A percentile compares a stretch with the other conserved stretches of the same genome.
Conservation (phyloP, 2,113 vertebrate species). For the Rhineura floridana region DNA sequence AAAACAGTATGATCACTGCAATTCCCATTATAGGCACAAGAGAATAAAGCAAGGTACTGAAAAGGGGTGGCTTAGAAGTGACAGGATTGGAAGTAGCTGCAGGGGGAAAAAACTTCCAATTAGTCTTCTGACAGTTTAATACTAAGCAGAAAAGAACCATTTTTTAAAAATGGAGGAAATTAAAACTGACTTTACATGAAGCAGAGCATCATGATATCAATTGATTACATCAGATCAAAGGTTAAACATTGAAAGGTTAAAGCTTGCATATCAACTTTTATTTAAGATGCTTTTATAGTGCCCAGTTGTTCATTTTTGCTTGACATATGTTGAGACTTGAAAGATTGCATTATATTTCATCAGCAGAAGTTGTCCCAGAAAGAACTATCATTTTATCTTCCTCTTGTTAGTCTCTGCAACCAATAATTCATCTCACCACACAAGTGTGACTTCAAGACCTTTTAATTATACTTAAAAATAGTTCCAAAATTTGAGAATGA, state of each 20-base stretch:
- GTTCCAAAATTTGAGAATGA: background rate
- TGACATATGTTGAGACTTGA: background rate
- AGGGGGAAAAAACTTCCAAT: background rate
- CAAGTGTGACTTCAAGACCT: background rate
- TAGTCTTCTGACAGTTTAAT: background rate
- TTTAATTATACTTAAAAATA: background rate
- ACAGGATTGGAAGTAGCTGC: constrained; percentile 95
- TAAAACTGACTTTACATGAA: background rate
- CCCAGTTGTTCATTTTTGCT: background rate
- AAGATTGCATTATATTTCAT: background rate
- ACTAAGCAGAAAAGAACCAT: constrained; percentile 23
- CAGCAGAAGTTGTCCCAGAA: background rate
- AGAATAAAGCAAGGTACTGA: constrained; percentile 94
- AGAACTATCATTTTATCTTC: background rate
- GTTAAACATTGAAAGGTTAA: background rate
- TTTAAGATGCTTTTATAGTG: background rate
- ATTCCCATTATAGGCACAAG: constrained; percentile 95
- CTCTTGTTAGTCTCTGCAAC: background rate
- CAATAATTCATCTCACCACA: background rate
- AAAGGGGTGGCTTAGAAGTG: constrained; percentile 88
- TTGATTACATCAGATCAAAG: background rate
- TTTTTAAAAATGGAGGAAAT: background rate
- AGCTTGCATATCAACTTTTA: background rate
- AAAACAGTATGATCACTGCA: constrained; percentile 91
- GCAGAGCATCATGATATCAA: background rate